These are phyloP conservation scores for Salarias fasciatus DNA, from an alignment of 2,797 vertebrate species.

Conservation along the genomic window DNA sequence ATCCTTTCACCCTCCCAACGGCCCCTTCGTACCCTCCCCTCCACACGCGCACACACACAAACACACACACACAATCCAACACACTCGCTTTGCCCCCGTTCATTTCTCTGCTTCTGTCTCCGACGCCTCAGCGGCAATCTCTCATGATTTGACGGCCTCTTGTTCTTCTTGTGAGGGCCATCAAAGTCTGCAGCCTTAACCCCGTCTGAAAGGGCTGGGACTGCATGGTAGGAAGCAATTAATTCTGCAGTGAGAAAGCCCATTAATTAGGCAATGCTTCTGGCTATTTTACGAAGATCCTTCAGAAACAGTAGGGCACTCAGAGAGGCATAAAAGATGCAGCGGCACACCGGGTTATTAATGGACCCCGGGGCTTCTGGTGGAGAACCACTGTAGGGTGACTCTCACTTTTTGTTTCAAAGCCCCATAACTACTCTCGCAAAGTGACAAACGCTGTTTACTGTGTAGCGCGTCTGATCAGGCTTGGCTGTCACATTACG, in stretches of 20 bases:
- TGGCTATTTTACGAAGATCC: conserved; percentile 69
- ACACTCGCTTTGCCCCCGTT: conserved; percentile 37
- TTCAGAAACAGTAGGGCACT: conserved; percentile 66
- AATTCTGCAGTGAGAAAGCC: conserved; percentile 69
- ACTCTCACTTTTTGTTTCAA: conserved; percentile 65
- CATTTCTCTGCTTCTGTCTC: conserved; percentile 49
- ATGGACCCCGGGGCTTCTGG: conserved; percentile 62
- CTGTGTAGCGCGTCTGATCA: conserved; percentile 38
- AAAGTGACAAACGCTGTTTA: conserved; percentile 64
- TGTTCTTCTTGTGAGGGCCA: conserved; percentile 66
- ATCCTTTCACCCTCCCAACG: conserved; percentile 58
- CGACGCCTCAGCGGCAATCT: conserved; percentile 48
- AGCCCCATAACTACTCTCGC: conserved; percentile 39
- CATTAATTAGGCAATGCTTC: conserved; percentile 78
- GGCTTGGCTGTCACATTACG: conserved; percentile 22
- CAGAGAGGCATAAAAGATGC: conserved; percentile 69
- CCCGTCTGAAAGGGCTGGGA: conserved; percentile 60
- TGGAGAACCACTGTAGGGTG: conserved; percentile 46
- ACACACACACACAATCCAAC: conserved; percentile 31
- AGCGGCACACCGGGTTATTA: conserved; percentile 74
- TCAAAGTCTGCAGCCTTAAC: conserved; percentile 63
- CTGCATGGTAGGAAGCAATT: conserved; percentile 70
- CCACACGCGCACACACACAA: background rate
- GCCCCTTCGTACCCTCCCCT: background rate
- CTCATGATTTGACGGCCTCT: conserved; percentile 61